These are phyloP conservation scores for Smutsia temminckii DNA, from an alignment of 2,797 vertebrate species.

Conservation along the genomic window DNA sequence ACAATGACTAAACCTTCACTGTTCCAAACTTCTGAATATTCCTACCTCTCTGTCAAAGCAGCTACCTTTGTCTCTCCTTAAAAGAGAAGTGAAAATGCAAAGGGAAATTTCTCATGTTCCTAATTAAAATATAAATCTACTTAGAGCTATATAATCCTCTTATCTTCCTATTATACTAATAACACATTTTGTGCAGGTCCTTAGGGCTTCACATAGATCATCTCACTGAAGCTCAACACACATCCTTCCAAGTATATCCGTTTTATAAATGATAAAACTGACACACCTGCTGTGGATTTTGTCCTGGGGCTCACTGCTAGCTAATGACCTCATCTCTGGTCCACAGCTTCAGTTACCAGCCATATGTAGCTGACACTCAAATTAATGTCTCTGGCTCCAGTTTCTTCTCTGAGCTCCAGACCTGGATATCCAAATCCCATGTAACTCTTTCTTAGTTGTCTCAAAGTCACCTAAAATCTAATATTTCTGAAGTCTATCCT, in stretches of 20 bases:
- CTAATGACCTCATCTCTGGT: not conserved
- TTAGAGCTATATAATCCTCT: not conserved
- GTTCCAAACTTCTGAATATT: conserved; percentile 18
- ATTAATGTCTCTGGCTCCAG: not conserved
- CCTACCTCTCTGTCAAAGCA: conserved; percentile 1
- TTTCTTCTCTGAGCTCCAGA: not conserved
- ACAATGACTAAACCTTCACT: not conserved
- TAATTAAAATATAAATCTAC: not conserved
- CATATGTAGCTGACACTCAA: not conserved
- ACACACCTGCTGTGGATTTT: not conserved
- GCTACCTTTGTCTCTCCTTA: not conserved
- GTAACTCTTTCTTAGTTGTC: not conserved
- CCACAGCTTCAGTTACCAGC: not conserved
- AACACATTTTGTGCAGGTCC: not conserved
- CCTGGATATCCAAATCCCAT: not conserved
- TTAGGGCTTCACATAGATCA: not conserved
- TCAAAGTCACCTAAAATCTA: not conserved
- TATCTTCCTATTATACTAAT: not conserved
- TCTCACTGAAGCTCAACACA: not conserved
- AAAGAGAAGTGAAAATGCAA: not conserved
- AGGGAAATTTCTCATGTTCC: not conserved
- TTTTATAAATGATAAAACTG: conserved; percentile 12
- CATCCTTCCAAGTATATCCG: not conserved
- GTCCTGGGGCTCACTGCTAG: not conserved
- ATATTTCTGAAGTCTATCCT: not conserved